Percentiles rank a stretch among this genome's conserved stretches.
phyloP scores from a whole-genome alignment of 2,113 vertebrate species.

The Oncorhynchus kisutch region DNA sequence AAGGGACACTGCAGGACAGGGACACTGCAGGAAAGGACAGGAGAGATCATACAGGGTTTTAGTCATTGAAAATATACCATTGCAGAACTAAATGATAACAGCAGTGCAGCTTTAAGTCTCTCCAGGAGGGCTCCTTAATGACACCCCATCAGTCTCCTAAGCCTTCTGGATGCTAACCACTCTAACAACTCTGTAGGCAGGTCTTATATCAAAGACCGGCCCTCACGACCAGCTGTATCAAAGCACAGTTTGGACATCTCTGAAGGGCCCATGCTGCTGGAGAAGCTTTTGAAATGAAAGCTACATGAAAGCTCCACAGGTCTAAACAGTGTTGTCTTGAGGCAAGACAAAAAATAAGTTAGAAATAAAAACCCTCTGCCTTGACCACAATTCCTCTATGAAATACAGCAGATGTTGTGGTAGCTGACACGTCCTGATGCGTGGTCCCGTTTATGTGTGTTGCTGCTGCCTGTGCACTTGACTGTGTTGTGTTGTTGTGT shows the following conservation, averaged over 20 bases:
- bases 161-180: not conserved
- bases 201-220: slow-evolving; percentile 3
- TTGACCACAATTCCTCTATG: not conserved
- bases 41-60: too few relatives aligned
- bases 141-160: not conserved
- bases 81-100: too few relatives aligned
- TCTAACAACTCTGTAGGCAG: not conserved
- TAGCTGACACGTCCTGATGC: not conserved
- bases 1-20: too few relatives aligned
- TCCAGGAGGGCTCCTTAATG: not conserved
- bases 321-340: not conserved
- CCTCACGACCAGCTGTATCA: not conserved
- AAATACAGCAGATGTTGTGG: slow-evolving; percentile 2
- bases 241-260: not conserved
- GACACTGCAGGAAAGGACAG: too few relatives aligned
- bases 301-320: not conserved
- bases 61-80: too few relatives aligned
- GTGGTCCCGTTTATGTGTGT: not conserved
- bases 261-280: not conserved
- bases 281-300: not conserved
- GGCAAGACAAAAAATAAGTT: not conserved
- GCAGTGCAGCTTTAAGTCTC: too few relatives aligned
- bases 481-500: not conserved
- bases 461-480: not conserved
- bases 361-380: not conserved